Evolutionary conservation across 2,113 vertebrate species (phyloP).

Genomic region (Centrocercus urophasianus): DNA sequence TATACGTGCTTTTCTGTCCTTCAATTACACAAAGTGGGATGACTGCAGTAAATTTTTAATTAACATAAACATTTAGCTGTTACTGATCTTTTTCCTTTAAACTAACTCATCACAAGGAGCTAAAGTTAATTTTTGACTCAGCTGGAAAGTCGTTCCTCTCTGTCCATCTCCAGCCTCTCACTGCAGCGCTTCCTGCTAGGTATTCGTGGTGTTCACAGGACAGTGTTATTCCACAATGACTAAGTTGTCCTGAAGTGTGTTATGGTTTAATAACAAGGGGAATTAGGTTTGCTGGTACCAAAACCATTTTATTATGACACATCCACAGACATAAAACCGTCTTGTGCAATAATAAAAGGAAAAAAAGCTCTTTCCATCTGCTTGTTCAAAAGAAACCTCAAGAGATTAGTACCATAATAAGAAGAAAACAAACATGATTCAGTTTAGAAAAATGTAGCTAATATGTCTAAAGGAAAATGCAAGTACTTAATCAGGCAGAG

Average conservation of each 20-base stretch:
- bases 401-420: slow-evolving; percentile 53
- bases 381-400: slow-evolving; percentile 45
- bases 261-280: slow-evolving; percentile 65
- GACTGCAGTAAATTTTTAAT: neutral
- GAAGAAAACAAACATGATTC: slow-evolving; percentile 67
- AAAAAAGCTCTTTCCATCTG: slow-evolving; percentile 51
- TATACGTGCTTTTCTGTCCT: neutral
- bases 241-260: slow-evolving; percentile 59
- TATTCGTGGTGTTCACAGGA: slow-evolving; percentile 4
- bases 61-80: neutral
- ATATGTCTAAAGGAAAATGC: slow-evolving; percentile 44
- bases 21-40: neutral
- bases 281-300: slow-evolving; percentile 61
- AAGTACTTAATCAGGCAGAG: slow-evolving; percentile 21
- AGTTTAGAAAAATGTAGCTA: slow-evolving; percentile 60
- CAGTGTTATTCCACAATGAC: slow-evolving; percentile 52
- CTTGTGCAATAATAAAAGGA: slow-evolving; percentile 63
- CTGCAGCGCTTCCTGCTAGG: slow-evolving; percentile 34
- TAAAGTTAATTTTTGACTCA: slow-evolving; percentile 8
- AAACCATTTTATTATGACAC: slow-evolving; percentile 62
- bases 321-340: slow-evolving; percentile 47
- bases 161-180: neutral
- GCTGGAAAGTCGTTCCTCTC: neutral
- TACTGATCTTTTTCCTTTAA: neutral
- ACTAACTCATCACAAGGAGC: neutral